Evolutionary conservation across 1,140 invertebrate species (phyloP).

Genomic region (Anastatus disparis): DNA sequence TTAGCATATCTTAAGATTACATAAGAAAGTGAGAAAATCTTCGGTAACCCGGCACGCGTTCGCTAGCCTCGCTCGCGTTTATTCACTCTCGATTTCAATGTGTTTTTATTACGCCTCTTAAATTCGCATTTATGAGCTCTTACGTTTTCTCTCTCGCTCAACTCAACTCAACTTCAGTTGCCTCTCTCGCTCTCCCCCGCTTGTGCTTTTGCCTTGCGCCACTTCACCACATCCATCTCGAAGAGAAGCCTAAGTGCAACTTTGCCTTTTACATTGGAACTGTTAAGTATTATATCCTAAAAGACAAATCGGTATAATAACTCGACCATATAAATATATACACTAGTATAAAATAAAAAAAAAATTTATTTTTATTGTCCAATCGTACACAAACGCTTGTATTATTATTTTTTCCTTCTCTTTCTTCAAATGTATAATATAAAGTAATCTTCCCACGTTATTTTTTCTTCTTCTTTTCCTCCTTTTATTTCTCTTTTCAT

Average conservation of each 20-base stretch:
- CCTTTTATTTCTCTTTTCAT: not conserved
- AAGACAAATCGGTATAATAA: constrained; percentile 58
- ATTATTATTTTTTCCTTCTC: too few species aligned
- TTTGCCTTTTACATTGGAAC: constrained; percentile 39
- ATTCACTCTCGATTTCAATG: constrained; percentile 68
- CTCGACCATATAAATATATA: too few species aligned
- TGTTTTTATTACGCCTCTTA: constrained; percentile 69
- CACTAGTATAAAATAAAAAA: too few species aligned
- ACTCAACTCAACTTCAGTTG: too few species aligned
- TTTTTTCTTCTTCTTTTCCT: not conserved
- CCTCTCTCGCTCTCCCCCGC: constrained; percentile 49
- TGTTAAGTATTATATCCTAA: too few species aligned
- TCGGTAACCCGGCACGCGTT: constrained; percentile 51
- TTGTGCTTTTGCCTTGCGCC: constrained; percentile 41
- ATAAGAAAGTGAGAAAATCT: constrained; percentile 41
- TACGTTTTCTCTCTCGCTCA: constrained; percentile 57
- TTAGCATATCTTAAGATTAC: constrained; percentile 34
- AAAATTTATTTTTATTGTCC: too few species aligned
- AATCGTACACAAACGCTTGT: too few species aligned
- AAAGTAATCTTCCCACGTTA: not conserved
- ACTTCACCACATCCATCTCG: constrained; percentile 36
- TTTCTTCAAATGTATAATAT: not conserved
- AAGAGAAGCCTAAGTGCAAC: constrained; percentile 44
- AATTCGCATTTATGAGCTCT: constrained; percentile 70
- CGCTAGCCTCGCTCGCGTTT: constrained; percentile 58